Conservation (phyloP, 2,888 invertebrate genomes). For the Neocrepidodera transversa region DNA sequence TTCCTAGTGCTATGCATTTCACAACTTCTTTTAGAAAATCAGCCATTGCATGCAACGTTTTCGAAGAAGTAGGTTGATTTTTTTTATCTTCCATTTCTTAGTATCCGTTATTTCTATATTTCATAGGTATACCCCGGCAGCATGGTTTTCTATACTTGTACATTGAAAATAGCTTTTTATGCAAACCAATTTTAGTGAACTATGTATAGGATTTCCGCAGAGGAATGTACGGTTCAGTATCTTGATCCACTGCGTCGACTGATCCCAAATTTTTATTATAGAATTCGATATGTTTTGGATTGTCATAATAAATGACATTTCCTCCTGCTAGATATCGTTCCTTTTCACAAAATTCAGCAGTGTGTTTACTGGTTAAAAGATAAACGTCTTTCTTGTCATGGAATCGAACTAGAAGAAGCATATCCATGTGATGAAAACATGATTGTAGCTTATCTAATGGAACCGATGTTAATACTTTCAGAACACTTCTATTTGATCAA, state of each 20-base stretch:
- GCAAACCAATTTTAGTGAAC: background rate
- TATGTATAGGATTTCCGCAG: background rate
- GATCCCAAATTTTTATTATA: background rate
- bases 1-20: too few species aligned
- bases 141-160: too few species aligned
- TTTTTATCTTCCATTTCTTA: too few species aligned
- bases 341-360: background rate
- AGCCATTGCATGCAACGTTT: too few species aligned
- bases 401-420: background rate
- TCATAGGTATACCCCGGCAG: too few species aligned
- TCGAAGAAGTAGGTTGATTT: too few species aligned
- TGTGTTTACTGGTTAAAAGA: background rate
- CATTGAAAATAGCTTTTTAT: background rate
- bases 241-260: slow-evolving; percentile 7
- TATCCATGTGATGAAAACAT: background rate
- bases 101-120: too few species aligned
- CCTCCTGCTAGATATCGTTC: too few species aligned
- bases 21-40: too few species aligned
- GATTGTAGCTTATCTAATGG: background rate
- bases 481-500: background rate
- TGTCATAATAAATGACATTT: too few species aligned
- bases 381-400: background rate
- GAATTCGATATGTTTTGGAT: background rate
- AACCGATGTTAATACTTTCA: background rate
- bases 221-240: background rate